Evolutionary conservation across 2,888 invertebrate genomes (phyloP), one percentile per base, ranked within the genome.

Genomic region (Cerastis leucographa): DNA sequence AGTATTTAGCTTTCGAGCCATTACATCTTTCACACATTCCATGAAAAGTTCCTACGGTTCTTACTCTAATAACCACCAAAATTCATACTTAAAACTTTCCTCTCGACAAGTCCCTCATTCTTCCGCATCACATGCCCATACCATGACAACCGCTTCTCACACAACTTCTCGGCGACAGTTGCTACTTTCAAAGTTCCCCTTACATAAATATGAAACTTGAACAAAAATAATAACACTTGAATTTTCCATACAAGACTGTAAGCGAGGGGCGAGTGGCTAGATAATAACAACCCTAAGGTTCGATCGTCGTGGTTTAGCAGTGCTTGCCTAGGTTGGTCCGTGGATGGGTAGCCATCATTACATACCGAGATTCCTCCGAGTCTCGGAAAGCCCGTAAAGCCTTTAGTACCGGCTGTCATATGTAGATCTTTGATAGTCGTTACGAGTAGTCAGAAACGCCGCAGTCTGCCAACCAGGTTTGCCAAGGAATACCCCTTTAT

Each of bases 81-180:
- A 74, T 56, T n/a, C 17, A 25, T 54, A 42, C 54, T 35, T 40
- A 81, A 78, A 81, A 78, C 64, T 81, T 78, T 56, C 11, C 29
- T 49, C 22, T 25, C n/a, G 42, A 56, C 17, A 74, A 59, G 42
- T 56, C 42, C 49, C 56, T 81, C 22, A 35, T 81, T 74, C 75
- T 81, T 78, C 62, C 77, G 40, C 74, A 74, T 74, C 81, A 42
- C 46, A 74, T 73, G 74, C 62, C 12, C 46, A 46, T 56, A 54
- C 61, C 42, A 54, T 25, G 81, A 65, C 81, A 81, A 56, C 64
- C 64, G 81, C 74, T 81, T 81, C 25, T 49, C 62, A 80, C 56
- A 49, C n/a, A 74, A 74, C 54, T 78, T 81, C 22, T 56, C 54
- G 25, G 40, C 46, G 73, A 46, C 75, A 56, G 75, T 42, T 56